Evolutionary conservation across 30 jellyfish, hydroid and myxozoan genomes (phyloP).

Genomic region (Aurelia sp.): DNA sequence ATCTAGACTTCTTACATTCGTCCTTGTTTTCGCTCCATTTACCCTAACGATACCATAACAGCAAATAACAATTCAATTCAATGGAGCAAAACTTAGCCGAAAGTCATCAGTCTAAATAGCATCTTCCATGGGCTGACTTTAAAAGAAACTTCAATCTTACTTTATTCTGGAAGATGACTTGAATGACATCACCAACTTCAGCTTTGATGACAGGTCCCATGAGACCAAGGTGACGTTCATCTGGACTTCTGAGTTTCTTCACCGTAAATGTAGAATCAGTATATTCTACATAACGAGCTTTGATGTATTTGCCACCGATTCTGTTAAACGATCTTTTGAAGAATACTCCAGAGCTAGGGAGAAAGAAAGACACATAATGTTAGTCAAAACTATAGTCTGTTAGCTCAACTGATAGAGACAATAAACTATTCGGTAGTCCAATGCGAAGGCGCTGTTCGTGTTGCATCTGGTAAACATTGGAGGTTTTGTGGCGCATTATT

Average conservation of each 20-base stretch:
- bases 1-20: no score
- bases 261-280: slow-evolving; percentile 53
- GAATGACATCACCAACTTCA: slow-evolving; percentile 70
- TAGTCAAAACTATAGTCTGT: neutral
- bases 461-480: no score
- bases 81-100: no score
- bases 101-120: no score
- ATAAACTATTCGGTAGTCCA: no score
- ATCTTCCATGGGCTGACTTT: no score
- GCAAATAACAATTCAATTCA: no score
- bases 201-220: slow-evolving; percentile 77
- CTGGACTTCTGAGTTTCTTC: slow-evolving; percentile 16
- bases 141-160: neutral
- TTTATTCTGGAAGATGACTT: slow-evolving; percentile 60
- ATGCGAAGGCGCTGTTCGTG: no score
- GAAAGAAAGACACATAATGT: neutral
- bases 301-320: slow-evolving; percentile 74
- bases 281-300: slow-evolving; percentile 64
- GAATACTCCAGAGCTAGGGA: slow-evolving; percentile 50
- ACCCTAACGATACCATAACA: no score
- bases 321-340: slow-evolving; percentile 41
- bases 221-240: slow-evolving; percentile 56
- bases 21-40: no score
- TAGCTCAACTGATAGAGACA: no score
- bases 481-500: no score